Evolutionary conservation across 2,797 vertebrate genomes (phyloP).

Genomic region (Ctenochaetus hawaiiensis): DNA sequence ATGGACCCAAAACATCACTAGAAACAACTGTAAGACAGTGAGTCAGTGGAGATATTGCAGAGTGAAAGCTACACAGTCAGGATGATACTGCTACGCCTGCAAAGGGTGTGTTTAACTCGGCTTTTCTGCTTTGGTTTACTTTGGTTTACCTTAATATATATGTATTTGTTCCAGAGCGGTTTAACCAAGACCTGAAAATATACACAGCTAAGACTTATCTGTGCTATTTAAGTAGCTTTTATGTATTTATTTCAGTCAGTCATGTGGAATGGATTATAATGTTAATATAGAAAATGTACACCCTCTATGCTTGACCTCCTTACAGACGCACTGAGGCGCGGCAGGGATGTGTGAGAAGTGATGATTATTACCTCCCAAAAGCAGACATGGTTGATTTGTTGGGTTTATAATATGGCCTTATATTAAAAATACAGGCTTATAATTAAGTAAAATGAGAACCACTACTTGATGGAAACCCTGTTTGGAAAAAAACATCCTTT

Average conservation of each 20-base stretch:
- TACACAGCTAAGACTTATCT: not conserved
- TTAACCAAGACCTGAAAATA: too few species aligned
- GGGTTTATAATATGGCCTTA: not conserved
- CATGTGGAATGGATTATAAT: not conserved
- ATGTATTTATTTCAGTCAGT: not conserved
- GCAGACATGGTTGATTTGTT: not conserved
- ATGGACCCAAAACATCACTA: not conserved
- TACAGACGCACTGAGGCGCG: not conserved
- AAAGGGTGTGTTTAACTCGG: not conserved
- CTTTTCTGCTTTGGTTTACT: not conserved
- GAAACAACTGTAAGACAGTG: not conserved
- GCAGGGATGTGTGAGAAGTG: not conserved
- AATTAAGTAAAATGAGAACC: not conserved
- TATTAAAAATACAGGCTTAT: not conserved
- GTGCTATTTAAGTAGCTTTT: not conserved
- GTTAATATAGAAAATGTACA: not conserved
- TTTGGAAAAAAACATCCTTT: not conserved
- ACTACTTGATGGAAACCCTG: not conserved
- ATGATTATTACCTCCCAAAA: not conserved
- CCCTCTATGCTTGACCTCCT: not conserved
- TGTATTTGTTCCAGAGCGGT: too few species aligned
- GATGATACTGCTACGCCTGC: too few species aligned
- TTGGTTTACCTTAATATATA: not conserved
- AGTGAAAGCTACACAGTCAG: not conserved
- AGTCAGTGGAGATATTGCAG: not conserved